Evolutionary conservation across 2,888 invertebrate genomes (phyloP).

Genomic region (Cerastis rubricosa): DNA sequence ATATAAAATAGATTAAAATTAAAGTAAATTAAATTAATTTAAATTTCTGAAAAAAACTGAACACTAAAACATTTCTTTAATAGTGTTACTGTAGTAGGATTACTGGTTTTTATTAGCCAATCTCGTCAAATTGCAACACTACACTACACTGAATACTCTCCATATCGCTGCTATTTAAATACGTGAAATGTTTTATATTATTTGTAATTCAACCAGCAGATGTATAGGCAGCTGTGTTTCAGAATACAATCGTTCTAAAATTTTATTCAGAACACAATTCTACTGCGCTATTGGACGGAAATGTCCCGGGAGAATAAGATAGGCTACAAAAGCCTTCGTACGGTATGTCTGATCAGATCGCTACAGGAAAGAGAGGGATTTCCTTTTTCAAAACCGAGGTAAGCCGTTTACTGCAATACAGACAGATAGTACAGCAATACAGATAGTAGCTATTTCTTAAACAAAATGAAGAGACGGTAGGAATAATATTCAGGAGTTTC

Average conservation of each 20-base stretch:
- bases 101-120: background rate
- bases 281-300: too few relatives aligned
- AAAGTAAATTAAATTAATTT: too few relatives aligned
- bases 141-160: background rate
- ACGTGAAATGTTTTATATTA: background rate
- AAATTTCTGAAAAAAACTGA: background rate
- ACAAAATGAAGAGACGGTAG: too few relatives aligned
- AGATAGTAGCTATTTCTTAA: too few relatives aligned
- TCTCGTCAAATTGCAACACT: background rate
- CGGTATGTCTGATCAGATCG: slow-evolving; percentile 53
- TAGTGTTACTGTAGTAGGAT: background rate
- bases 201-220: background rate
- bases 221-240: background rate
- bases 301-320: too few relatives aligned
- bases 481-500: too few relatives aligned
- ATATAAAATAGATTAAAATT: background rate
- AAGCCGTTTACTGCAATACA: slow-evolving; percentile 19
- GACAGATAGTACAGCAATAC: too few relatives aligned
- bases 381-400: slow-evolving; percentile 2
- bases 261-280: too few relatives aligned
- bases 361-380: slow-evolving; percentile 5
- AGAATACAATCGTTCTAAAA: too few relatives aligned
- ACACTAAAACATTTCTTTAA: background rate
- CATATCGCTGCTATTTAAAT: background rate
- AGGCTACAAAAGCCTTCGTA: slow-evolving; percentile 40